A percentile compares a stretch with the other conserved stretches of the same genome.
These are phyloP conservation scores for Epinephelus lanceolatus DNA, from an alignment of 2,113 vertebrate genomes.

Conservation along the genomic window DNA sequence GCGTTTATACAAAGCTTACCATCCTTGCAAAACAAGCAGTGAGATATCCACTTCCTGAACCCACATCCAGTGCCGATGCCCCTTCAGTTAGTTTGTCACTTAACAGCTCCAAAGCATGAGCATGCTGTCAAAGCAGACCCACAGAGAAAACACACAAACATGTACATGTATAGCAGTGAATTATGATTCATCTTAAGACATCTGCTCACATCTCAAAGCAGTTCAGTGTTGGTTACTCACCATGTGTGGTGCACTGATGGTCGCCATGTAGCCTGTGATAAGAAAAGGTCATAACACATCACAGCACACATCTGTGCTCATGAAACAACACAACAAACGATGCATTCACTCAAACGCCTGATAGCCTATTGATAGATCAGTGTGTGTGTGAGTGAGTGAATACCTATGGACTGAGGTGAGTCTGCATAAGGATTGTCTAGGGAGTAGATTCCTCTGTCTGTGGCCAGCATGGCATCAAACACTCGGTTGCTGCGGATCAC, in stretches of 20 bases:
- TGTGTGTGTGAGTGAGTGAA: constrained; percentile 18
- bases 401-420: constrained; percentile 92
- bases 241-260: constrained; percentile 95
- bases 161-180: not conserved
- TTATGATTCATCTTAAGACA: not conserved
- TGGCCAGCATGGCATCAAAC: constrained; percentile 88
- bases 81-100: constrained; percentile 91
- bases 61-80: constrained; percentile 90
- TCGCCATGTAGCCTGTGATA: constrained; percentile 90
- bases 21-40: constrained; percentile 93
- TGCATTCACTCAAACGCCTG: not conserved
- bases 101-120: constrained; percentile 90
- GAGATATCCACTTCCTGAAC: constrained; percentile 93
- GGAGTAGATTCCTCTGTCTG: constrained; percentile 90
- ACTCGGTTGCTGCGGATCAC: constrained; percentile 89
- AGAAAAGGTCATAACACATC: constrained; percentile 2
- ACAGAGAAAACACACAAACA: not conserved
- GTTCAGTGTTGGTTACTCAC: constrained; percentile 78
- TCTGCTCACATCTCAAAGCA: constrained; percentile 1
- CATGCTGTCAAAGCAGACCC: constrained; percentile 84
- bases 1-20: constrained; percentile 80
- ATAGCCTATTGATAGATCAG: not conserved
- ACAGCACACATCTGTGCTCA: not conserved
- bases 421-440: constrained; percentile 90
- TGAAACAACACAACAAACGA: not conserved